Base-by-base conservation (phyloP, 2,113 vertebrate species). In the Zosterops borbonicus region DNA sequence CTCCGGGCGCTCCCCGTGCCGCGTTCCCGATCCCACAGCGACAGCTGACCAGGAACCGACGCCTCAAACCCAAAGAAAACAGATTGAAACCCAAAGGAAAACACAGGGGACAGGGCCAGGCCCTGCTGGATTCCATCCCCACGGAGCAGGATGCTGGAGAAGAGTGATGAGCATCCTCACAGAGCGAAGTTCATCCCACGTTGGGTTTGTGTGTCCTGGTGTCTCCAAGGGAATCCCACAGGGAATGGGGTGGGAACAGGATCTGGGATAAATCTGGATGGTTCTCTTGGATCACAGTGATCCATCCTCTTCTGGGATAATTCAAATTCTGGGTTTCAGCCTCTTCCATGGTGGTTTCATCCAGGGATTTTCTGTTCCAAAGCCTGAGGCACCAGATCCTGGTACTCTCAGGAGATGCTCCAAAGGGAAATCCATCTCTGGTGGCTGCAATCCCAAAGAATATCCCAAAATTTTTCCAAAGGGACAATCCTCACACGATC, bases 21-120 rank as follows among this genome's bases (percentile, higher is more conserved):
- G 0, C 2, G 0, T 23, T 87, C 53, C 83, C 2, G 0, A 6
- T 9, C 63, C 70, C 1, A 13, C 58, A 16, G 17, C 19, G 4
- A 18, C 44, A 8, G 42, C 86, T 28, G 55, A 44, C 42, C 73
- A 4, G 31, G 8, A 69, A 60, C 21, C 2, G 0, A 1, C 2
- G 5, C 5, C 6, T 27, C 6, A 2, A 39, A 52, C 21, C 47
- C 62, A 33, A 58, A 23, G 39, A 7, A 83, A 90, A 42, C 62
- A 83, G 64, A 31, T 33, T 1, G 8, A 49, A 87, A 53, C 2
- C 19, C 68, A 11, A 52, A 69, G 22, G 35, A n/a, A 87, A 91
- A n/a, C 20, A 53, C 53, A 19, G 44, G 59, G 13, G 33, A 84
- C 46, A 47, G 37, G 17, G 33, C 4, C 23, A 14, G 28, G 33